Percentiles rank a stretch among this genome's conserved stretches.
These are phyloP conservation scores for Carettochelys insculpta DNA, from an alignment of 2,113 vertebrate species.

Conservation along the genomic window DNA sequence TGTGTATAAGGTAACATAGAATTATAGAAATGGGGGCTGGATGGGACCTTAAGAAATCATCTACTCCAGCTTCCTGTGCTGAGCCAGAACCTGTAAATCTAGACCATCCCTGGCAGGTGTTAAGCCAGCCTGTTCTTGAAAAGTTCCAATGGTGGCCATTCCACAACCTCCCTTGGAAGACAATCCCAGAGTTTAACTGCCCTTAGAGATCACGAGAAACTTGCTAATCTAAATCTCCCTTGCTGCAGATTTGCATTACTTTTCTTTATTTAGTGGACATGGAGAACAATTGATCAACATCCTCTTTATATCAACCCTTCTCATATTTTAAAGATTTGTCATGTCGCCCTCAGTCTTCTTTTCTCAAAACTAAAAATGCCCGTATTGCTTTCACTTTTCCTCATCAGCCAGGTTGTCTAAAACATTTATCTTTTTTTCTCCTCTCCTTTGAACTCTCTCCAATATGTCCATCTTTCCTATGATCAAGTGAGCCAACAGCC, in stretches of 20 bases:
- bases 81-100: not conserved
- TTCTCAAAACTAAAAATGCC: not conserved
- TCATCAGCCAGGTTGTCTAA: not conserved
- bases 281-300: not conserved
- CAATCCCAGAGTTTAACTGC: not conserved
- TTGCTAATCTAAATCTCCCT: not conserved
- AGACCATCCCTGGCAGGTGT: not conserved
- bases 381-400: not conserved
- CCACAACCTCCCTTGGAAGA: not conserved
- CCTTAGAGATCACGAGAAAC: too few species aligned
- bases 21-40: not conserved
- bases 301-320: not conserved
- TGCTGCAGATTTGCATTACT: not conserved
- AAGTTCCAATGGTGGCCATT: not conserved
- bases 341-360: not conserved
- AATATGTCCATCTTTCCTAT: not conserved
- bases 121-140: not conserved
- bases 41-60: not conserved
- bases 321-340: not conserved
- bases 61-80: not conserved
- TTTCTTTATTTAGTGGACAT: not conserved
- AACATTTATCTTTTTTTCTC: not conserved
- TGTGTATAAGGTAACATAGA: not conserved
- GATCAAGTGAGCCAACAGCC: too few species aligned
- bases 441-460: not conserved